A percentile compares a stretch with the other conserved stretches of the same genome.
Conservation (phyloP, 2,888 invertebrate species). For the Drosophila helvetica region DNA sequence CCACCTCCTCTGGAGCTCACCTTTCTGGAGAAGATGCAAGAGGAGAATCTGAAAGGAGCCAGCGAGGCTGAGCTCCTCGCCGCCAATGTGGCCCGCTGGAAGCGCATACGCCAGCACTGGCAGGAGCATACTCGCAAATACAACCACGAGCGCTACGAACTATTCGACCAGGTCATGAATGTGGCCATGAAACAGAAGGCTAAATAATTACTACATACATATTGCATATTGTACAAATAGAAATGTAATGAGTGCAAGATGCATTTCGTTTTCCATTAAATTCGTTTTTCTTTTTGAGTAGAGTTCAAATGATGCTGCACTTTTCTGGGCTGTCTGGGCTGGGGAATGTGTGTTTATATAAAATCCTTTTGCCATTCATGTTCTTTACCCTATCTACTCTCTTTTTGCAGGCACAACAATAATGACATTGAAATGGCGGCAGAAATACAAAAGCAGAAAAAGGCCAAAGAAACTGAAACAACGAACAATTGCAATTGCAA, state of each 20-base stretch:
- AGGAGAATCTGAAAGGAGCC: conserved; percentile 70
- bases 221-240: neutral
- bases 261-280: conserved; percentile 62
- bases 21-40: conserved; percentile 77
- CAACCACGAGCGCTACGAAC: conserved; percentile 86
- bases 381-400: neutral
- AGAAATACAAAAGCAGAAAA: conserved; percentile 82
- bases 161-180: conserved; percentile 79
- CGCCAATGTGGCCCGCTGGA: conserved; percentile 89
- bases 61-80: conserved; percentile 86
- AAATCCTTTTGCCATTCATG: neutral
- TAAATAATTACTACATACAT: neutral
- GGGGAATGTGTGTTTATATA: too few relatives aligned
- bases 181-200: conserved; percentile 46
- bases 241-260: conserved; percentile 67
- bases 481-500: conserved; percentile 63
- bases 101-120: conserved; percentile 89
- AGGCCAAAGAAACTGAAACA: conserved; percentile 74
- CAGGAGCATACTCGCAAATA: conserved; percentile 88
- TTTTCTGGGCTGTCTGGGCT: too few relatives aligned
- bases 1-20: conserved; percentile 50
- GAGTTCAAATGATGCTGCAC: conserved; percentile 18
- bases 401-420: conserved; percentile 74
- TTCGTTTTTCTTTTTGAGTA: conserved; percentile 56
- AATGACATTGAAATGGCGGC: conserved; percentile 83